These are phyloP conservation scores for Oryzias sinensis DNA, from an alignment of 2,797 vertebrate genomes.

Conservation along the genomic window DNA sequence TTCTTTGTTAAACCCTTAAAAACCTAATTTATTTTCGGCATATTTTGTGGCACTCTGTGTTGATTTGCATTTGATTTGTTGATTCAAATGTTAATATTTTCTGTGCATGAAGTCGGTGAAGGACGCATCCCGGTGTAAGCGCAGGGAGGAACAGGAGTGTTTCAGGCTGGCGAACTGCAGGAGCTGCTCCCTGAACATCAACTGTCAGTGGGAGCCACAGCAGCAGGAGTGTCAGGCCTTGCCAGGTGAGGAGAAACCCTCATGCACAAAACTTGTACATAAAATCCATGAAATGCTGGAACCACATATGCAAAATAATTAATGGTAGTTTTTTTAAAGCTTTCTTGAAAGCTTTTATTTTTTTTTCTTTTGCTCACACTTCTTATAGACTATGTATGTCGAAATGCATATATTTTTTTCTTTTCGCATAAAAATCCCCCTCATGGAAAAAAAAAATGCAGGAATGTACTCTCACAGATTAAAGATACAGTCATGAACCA, in stretches of 20 bases:
- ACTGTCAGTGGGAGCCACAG: slow-evolving; percentile 92
- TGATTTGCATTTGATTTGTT: not conserved
- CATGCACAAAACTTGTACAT: too few species aligned
- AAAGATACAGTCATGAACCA: slow-evolving; percentile 1
- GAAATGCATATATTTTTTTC: too few species aligned
- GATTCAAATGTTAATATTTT: slow-evolving; percentile 5
- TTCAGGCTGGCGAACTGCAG: slow-evolving; percentile 90
- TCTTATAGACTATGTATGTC: too few species aligned
- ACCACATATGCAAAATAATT: too few species aligned
- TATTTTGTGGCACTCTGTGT: slow-evolving; percentile 13
- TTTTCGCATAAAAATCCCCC: too few species aligned
- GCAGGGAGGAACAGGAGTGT: slow-evolving; percentile 91
- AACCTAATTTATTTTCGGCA: slow-evolving; percentile 13
- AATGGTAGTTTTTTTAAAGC: too few species aligned
- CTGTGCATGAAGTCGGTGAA: slow-evolving; percentile 80
- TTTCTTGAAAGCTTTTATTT: too few species aligned
- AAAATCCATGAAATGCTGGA: too few species aligned
- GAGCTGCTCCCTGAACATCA: slow-evolving; percentile 89
- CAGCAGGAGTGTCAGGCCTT: slow-evolving; percentile 92
- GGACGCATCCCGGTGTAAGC: slow-evolving; percentile 87
- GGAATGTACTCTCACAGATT: not conserved
- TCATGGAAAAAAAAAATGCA: not conserved
- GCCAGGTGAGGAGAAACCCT: slow-evolving; percentile 78
- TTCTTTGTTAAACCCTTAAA: slow-evolving; percentile 7
- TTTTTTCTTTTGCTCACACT: too few species aligned